Percentiles rank a stretch among this genome's conserved stretches.
Conservation (phyloP, 2,888 invertebrate genomes). For the Drosophila heteroneura region DNA sequence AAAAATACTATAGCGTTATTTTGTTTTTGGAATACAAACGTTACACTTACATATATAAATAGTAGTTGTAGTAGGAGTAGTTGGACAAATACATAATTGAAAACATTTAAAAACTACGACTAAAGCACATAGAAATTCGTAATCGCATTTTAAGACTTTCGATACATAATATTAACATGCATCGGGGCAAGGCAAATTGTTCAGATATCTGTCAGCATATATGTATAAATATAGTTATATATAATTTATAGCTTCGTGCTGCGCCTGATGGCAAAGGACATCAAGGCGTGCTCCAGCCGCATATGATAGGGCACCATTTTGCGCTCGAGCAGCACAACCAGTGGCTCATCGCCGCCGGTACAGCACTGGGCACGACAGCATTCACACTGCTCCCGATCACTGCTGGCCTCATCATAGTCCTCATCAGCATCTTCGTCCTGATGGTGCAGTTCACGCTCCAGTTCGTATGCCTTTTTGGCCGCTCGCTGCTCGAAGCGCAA, state of each 20-base stretch:
- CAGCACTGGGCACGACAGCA: constrained; percentile 68
- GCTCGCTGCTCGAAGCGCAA: constrained; percentile 86
- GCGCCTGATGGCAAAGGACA: constrained; percentile 77
- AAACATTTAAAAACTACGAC: constrained; percentile 46
- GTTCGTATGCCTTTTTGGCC: constrained; percentile 70
- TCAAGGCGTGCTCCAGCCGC: constrained; percentile 74
- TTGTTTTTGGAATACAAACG: constrained; percentile 30
- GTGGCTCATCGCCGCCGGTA: constrained; percentile 52
- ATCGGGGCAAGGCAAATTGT: constrained; percentile 35
- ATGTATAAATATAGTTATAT: constrained; percentile 23
- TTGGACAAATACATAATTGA: constrained; percentile 28
- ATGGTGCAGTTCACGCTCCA: constrained; percentile 59
- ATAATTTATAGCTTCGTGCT: constrained; percentile 71
- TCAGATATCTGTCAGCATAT: constrained; percentile 22
- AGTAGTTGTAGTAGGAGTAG: constrained; percentile 1
- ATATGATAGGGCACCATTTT: constrained; percentile 66
- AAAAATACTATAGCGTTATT: constrained; percentile 3
- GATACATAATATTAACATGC: constrained; percentile 33
- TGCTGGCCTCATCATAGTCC: constrained; percentile 19
- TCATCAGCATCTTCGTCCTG: constrained; percentile 24
- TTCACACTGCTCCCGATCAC: constrained; percentile 55
- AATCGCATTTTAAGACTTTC: constrained; percentile 29
- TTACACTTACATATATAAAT: constrained; percentile 42
- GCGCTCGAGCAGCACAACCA: constrained; percentile 37
- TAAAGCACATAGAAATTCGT: constrained; percentile 68